Base-by-base conservation (phyloP, 2,888 invertebrate genomes). In the Lochmaea capreae region DNA sequence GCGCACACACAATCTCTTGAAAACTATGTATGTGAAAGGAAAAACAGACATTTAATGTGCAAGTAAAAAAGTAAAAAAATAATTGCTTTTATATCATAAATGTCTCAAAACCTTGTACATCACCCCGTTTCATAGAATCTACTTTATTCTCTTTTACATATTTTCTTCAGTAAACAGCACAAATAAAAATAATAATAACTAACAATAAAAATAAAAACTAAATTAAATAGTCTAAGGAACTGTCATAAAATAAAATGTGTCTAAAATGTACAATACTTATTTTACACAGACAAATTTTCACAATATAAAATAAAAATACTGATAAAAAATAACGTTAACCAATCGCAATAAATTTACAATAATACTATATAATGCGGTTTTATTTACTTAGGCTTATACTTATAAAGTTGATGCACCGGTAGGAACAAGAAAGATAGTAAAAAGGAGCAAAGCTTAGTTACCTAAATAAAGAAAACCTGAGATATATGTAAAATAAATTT, bases 231-330 rank as follows among this genome's bases (percentile, higher is more conserved):
- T 18, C 65, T 65, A 65, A 65, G 65, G 49, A 65, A 65, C 65
- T 65, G 46, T 65, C 52, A 52, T 65, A 52, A 65, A 52, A 49
- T 65, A 65, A 18, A 65, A 65, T 49, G 22, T 16, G 10, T 65
- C n/a, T 14, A 16, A 18, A 57, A 57, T 18, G 18, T 10, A 57
- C 57, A 57, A 18, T 57, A 57, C 10, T n/a, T 16, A 54, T 16
- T 54, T 10, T 18, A 57, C 18, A 57, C 18, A 57, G 10, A 18
- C 5, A n/a, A 58, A 22, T 58, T 18, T 26, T 22, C 26, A 58
- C 18, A 57, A 57, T 26, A 49, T 65, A 49, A 65, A 26, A 52
- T 65, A 54, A 33, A n/a, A 67, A 67, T 67, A 67, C 67, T 67
- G 67, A 65, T 54, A 65, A 42, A n/a, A 16, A 46, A 63, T 62